A percentile compares a stretch with the other conserved stretches of the same genome.
These are phyloP conservation scores for Aspiorhynchus laticeps DNA, from an alignment of 2,113 vertebrate genomes.

Conservation along the genomic window DNA sequence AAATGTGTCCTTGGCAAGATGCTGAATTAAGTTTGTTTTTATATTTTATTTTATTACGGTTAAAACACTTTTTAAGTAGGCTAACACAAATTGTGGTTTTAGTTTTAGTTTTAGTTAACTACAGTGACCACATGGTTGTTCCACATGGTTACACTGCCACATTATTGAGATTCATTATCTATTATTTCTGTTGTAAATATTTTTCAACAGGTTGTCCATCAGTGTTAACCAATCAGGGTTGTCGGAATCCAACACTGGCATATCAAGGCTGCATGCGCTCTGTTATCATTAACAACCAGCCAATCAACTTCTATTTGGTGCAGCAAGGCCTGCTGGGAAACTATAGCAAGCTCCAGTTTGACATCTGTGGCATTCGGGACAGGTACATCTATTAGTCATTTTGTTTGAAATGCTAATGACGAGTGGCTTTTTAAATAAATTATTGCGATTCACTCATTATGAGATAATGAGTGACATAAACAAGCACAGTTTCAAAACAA, in stretches of 20 bases:
- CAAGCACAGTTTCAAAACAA: conserved; percentile 34
- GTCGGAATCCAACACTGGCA: conserved; percentile 83
- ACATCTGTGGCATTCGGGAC: conserved; percentile 88
- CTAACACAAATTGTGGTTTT: no score
- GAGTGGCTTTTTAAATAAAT: not conserved
- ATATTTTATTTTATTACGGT: no score
- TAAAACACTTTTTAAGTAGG: no score
- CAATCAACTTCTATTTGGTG: conserved; percentile 84
- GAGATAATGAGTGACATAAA: conserved; percentile 31
- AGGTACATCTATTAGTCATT: conserved; percentile 74
- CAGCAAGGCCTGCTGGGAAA: conserved; percentile 87
- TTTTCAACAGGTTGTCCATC: conserved; percentile 79
- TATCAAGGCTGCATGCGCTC: conserved; percentile 90
- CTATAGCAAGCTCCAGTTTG: conserved; percentile 85
- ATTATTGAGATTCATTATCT: not conserved
- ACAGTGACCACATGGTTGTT: no score
- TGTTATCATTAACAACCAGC: conserved; percentile 88
- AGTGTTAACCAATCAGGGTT: conserved; percentile 75
- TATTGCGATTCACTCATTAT: not conserved
- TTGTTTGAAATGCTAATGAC: conserved; percentile 15
- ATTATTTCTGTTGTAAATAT: not conserved
- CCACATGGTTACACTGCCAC: not conserved
- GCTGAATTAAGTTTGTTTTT: no score
- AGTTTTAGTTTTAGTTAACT: no score
- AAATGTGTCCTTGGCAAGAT: no score